A percentile compares a stretch with the other conserved stretches of the same genome.
Conservation (phyloP, 2,113 vertebrate species). For the Phalacrocorax pelagicus region DNA sequence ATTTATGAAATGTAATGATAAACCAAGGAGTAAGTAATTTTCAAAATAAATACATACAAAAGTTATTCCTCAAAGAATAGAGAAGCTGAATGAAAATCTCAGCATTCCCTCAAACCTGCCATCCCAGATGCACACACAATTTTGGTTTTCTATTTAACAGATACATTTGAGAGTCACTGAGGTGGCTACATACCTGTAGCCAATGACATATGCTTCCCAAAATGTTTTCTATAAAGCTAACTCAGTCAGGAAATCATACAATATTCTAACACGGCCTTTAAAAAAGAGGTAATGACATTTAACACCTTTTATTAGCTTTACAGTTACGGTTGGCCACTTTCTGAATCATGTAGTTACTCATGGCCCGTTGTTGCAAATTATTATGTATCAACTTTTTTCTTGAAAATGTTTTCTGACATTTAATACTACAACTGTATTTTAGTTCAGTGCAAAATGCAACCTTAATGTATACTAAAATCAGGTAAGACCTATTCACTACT, state of each 20-base stretch:
- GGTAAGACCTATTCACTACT: neutral
- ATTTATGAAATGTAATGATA: neutral
- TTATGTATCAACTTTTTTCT: neutral
- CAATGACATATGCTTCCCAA: neutral
- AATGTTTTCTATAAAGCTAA: neutral
- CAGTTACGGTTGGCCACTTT: neutral
- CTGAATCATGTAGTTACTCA: neutral
- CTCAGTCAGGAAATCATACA: neutral
- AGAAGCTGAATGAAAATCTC: neutral
- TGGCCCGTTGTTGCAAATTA: neutral
- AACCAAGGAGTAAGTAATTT: neutral
- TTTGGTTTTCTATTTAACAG: neutral
- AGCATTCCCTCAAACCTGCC: neutral
- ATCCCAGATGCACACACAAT: neutral
- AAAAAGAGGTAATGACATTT: neutral
- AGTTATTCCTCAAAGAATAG: neutral
- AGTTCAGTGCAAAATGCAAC: neutral
- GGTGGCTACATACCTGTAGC: neutral
- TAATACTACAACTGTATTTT: neutral
- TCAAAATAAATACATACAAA: neutral
- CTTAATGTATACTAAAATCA: neutral
- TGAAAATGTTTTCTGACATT: neutral
- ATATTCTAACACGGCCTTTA: neutral
- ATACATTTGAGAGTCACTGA: neutral
- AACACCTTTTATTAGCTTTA: neutral